Base-by-base conservation (phyloP, 2,797 vertebrate genomes). In the Myoxocephalus aenaeus region DNA sequence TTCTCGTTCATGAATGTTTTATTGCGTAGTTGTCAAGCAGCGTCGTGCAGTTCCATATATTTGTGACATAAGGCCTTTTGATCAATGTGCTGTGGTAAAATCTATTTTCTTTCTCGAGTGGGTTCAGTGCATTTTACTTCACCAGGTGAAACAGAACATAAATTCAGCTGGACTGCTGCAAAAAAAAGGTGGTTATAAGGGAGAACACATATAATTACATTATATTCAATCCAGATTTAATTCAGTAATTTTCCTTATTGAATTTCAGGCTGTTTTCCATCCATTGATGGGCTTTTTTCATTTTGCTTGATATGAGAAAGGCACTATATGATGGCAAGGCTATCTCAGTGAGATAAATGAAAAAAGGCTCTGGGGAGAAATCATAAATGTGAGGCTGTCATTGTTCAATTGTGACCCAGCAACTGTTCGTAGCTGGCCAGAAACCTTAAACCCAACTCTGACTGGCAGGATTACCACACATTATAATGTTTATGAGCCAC, bases 281-380 rank as follows among this genome's bases (percentile, higher is more conserved):
- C 27, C 29, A 54, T 8, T 78, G 70, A 85, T 65, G 75, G 51
- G 56, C 46, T 57, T 64, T 72, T 87, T 61, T 87, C 57, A 73
- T 89, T 86, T 80, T 42, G 61, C 72, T 76, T 44, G 62, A 63
- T 76, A 69, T 81, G 77, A 83, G 62, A 80, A 48, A 53, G 71
- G 65, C 61, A 58, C 25, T 57, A 68, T 71, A 79, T 79, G 79
- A 76, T 73, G 34, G 51, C 32, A 73, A 67, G 73, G 74, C 69
- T 78, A 73, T 85, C 58, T 80, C 53, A 20, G 29, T 56, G 66
- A 82, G 57, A 88, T 73, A 73, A 85, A 84, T 80, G 53, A 75
- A 87, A 86, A 86, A 83, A 40, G 75, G 65, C 54, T 81, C 73
- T 70, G 32, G 40, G 70, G 29, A 75, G 65, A 81, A 82, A 73